These are phyloP conservation scores for Donacobius atricapilla DNA, from an alignment of 2,113 vertebrate genomes.

Conservation along the genomic window DNA sequence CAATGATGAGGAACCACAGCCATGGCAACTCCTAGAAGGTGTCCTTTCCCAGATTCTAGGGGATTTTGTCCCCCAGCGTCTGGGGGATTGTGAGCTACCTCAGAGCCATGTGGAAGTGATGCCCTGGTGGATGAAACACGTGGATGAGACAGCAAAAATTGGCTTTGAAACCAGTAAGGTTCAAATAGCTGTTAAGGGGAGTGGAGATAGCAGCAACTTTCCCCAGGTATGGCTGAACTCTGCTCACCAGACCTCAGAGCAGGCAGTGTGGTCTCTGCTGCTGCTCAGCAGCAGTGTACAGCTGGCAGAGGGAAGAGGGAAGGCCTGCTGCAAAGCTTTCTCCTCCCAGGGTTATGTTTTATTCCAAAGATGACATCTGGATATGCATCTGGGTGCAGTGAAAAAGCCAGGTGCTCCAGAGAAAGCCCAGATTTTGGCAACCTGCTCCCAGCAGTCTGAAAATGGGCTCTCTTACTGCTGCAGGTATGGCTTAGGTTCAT, in stretches of 20 bases:
- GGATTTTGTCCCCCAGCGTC: neutral
- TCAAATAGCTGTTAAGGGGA: neutral
- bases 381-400: neutral
- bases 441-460: neutral
- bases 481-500: neutral
- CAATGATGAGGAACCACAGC: neutral
- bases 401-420: neutral
- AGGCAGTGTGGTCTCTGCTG: neutral
- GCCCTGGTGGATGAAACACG: neutral
- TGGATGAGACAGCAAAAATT: neutral
- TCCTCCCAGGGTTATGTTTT: neutral
- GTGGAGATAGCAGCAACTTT: neutral
- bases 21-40: neutral
- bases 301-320: neutral
- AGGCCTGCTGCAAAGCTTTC: neutral
- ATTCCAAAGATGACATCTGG: neutral
- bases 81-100: neutral
- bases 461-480: neutral
- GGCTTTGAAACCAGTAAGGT: neutral
- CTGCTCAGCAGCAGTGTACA: neutral
- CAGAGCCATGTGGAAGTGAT: fast-evolving
- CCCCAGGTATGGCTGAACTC: neutral
- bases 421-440: neutral
- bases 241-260: neutral
- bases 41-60: neutral